These are phyloP conservation scores for Hemithea aestivaria DNA, from an alignment of 2,888 invertebrate species.

Conservation along the genomic window DNA sequence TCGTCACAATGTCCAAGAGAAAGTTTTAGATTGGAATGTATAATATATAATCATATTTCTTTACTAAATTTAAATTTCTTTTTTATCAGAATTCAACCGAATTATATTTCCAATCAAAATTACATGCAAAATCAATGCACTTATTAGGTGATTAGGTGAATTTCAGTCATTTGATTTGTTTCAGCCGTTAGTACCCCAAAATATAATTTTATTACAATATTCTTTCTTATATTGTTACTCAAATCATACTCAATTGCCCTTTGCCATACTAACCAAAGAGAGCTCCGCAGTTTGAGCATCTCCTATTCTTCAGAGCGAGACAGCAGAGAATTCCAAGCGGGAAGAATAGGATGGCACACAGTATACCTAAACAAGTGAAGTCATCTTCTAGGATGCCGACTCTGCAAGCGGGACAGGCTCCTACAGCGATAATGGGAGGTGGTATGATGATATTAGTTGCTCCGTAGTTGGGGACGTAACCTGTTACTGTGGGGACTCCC, in stretches of 20 bases:
- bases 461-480: slow-evolving; percentile 80
- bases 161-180: too few species aligned
- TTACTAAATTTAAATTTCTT: too few species aligned
- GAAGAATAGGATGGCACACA: slow-evolving; percentile 92
- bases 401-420: slow-evolving; percentile 93
- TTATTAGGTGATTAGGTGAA: too few species aligned
- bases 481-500: slow-evolving; percentile 53
- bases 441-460: slow-evolving; percentile 82
- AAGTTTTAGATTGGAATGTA: too few species aligned
- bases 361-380: slow-evolving; percentile 89
- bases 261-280: slow-evolving; percentile 80
- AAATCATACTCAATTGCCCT: slow-evolving; percentile 29
- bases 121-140: too few species aligned
- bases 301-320: slow-evolving; percentile 88
- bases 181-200: too few species aligned
- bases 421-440: slow-evolving; percentile 89
- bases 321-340: slow-evolving; percentile 93
- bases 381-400: slow-evolving; percentile 93
- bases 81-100: too few species aligned
- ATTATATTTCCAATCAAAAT: too few species aligned
- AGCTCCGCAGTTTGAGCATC: slow-evolving; percentile 93
- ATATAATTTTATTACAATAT: slow-evolving; percentile 1
- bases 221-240: slow-evolving; percentile 8
- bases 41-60: too few species aligned
- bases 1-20: too few species aligned